Evolutionary conservation across 2,113 vertebrate species (phyloP).

Genomic region (Oreocharis arfaki): DNA sequence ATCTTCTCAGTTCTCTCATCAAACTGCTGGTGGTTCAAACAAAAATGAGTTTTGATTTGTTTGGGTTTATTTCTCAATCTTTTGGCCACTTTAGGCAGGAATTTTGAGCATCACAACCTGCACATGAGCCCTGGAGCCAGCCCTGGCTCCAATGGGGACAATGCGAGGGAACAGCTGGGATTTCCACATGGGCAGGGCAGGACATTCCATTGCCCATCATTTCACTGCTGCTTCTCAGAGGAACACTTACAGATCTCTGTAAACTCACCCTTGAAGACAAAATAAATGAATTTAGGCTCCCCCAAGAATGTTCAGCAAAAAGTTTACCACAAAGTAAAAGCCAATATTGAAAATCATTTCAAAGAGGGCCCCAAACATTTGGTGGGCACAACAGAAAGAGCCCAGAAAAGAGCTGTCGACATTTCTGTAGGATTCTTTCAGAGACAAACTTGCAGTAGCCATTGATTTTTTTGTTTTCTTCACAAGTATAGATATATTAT

Average conservation of each 20-base stretch:
- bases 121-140: no score
- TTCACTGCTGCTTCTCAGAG: rapidly evolving
- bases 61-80: not conserved
- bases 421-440: not conserved
- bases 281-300: not conserved
- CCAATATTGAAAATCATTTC: not conserved
- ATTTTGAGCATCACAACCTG: not conserved
- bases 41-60: not conserved
- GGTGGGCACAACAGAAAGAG: not conserved
- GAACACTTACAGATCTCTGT: not conserved
- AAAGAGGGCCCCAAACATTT: not conserved
- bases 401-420: not conserved
- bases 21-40: not conserved
- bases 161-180: rapidly evolving
- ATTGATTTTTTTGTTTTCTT: slow-evolving; percentile 46
- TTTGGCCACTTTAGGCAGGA: not conserved
- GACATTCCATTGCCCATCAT: no score
- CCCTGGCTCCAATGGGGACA: rapidly evolving
- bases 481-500: slow-evolving; percentile 23
- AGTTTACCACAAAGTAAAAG: not conserved
- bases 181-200: not conserved
- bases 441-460: not conserved
- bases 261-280: not conserved
- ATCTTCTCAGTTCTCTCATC: not conserved
- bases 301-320: not conserved